Percentiles rank a stretch among this genome's conserved stretches.
These are phyloP conservation scores for Amblyopsis rosae DNA, from an alignment of 2,113 vertebrate species.

Conservation along the genomic window DNA sequence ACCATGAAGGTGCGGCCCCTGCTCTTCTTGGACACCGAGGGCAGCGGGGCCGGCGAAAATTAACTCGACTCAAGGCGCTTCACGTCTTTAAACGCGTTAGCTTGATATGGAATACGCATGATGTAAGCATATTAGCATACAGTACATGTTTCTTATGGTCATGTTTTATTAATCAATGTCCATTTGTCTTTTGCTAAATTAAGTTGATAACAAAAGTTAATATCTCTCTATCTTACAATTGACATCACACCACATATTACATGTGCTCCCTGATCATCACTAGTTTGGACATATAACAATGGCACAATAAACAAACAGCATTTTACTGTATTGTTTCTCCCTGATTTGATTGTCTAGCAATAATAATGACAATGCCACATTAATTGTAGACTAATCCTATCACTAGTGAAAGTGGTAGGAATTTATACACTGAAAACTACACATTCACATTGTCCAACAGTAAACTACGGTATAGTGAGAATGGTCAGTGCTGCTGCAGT, in stretches of 20 bases:
- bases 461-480: slow-evolving; percentile 1
- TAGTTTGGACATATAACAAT: slow-evolving; percentile 19
- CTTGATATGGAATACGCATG: background rate
- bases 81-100: background rate
- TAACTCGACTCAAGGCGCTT: slow-evolving; percentile 9
- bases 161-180: slow-evolving; percentile 15
- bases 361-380: background rate
- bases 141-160: no score
- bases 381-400: background rate
- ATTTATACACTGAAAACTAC: background rate
- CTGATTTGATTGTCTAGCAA: background rate
- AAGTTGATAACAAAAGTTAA: slow-evolving; percentile 1
- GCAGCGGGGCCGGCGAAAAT: slow-evolving; percentile 78
- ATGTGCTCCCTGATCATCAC: background rate
- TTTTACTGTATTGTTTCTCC: slow-evolving; percentile 21
- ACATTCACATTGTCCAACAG: slow-evolving; percentile 16
- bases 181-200: slow-evolving; percentile 19
- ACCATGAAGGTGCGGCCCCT: slow-evolving; percentile 85
- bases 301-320: slow-evolving; percentile 52
- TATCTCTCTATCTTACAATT: slow-evolving; percentile 1
- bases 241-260: background rate
- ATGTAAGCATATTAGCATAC: no score
- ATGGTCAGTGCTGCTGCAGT: slow-evolving; percentile 4
- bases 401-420: background rate
- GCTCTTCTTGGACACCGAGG: slow-evolving; percentile 72